Evolutionary conservation across 2,888 invertebrate genomes (phyloP).

Genomic region (Napeogenes sylphis): DNA sequence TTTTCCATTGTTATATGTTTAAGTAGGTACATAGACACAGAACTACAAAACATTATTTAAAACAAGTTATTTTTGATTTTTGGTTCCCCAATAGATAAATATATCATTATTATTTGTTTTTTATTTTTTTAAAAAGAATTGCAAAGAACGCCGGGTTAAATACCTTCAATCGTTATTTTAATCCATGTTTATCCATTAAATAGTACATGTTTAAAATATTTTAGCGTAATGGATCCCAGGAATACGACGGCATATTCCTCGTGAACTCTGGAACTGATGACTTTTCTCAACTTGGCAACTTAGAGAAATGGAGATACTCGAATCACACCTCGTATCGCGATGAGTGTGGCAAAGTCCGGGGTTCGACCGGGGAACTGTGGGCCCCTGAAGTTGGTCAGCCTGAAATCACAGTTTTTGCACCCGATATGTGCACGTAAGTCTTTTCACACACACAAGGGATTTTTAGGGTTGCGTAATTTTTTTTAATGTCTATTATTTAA

Average conservation of each 20-base stretch:
- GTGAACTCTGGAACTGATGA: conserved; percentile 85
- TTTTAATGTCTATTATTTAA: background rate
- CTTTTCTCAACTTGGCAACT: conserved; percentile 80
- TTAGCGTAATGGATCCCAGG: conserved; percentile 85
- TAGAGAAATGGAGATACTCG: conserved; percentile 84
- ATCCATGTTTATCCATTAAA: too few relatives aligned
- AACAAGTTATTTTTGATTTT: too few relatives aligned
- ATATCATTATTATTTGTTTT: too few relatives aligned
- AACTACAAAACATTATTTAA: too few relatives aligned
- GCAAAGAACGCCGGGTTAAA: too few relatives aligned
- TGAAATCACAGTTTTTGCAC: conserved; percentile 81
- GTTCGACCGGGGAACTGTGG: conserved; percentile 89
- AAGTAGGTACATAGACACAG: too few relatives aligned
- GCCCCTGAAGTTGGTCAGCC: conserved; percentile 80
- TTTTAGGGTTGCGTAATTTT: too few relatives aligned
- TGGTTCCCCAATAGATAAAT: too few relatives aligned
- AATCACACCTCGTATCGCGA: conserved; percentile 76
- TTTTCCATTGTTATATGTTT: too few relatives aligned
- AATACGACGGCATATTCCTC: conserved; percentile 86
- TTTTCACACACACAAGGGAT: too few relatives aligned
- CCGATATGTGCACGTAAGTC: conserved; percentile 86
- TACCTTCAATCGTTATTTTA: too few relatives aligned
- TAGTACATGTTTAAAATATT: conserved; percentile 30
- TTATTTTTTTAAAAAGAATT: too few relatives aligned
- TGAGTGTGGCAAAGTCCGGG: conserved; percentile 83